A percentile compares a stretch with the other conserved stretches of the same genome.
These are phyloP conservation scores for Rhinoderma darwinii DNA, from an alignment of 2,113 vertebrate genomes.

Conservation along the genomic window DNA sequence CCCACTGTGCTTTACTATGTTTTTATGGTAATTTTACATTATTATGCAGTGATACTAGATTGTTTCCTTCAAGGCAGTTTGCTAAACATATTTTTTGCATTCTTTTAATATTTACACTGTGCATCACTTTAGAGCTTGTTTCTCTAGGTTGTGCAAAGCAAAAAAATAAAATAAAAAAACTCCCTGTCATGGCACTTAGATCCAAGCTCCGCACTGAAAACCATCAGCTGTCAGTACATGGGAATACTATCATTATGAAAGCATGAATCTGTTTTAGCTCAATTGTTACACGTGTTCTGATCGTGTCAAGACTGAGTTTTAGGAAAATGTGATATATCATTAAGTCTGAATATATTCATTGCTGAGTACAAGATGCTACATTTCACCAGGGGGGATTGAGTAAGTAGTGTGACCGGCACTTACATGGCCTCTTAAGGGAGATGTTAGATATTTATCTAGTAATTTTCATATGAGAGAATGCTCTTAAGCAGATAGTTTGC, in stretches of 20 bases:
- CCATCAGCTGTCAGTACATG: neutral
- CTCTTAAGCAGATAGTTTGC: slow-evolving; percentile 6
- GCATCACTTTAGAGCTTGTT: neutral
- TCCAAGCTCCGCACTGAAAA: neutral
- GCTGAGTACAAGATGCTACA: neutral
- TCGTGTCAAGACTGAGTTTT: neutral
- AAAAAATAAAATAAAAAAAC: neutral
- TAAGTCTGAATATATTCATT: slow-evolving; percentile 17
- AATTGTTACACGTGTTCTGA: slow-evolving; percentile 1
- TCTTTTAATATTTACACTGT: neutral
- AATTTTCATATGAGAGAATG: neutral
- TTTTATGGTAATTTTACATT: neutral
- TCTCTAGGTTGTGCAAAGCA: neutral
- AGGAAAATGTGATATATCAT: neutral
- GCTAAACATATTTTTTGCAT: neutral
- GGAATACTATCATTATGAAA: neutral
- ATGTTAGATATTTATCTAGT: neutral
- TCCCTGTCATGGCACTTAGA: neutral
- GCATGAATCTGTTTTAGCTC: neutral
- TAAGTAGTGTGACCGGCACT: neutral
- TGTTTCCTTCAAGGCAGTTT: neutral
- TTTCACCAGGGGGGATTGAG: neutral
- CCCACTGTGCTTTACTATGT: neutral
- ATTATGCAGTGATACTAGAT: neutral
- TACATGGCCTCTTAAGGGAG: neutral